Evolutionary conservation across 2,113 vertebrate species (phyloP), one percentile per base, ranked within the genome.

Genomic region (Clarias batrachus): DNA sequence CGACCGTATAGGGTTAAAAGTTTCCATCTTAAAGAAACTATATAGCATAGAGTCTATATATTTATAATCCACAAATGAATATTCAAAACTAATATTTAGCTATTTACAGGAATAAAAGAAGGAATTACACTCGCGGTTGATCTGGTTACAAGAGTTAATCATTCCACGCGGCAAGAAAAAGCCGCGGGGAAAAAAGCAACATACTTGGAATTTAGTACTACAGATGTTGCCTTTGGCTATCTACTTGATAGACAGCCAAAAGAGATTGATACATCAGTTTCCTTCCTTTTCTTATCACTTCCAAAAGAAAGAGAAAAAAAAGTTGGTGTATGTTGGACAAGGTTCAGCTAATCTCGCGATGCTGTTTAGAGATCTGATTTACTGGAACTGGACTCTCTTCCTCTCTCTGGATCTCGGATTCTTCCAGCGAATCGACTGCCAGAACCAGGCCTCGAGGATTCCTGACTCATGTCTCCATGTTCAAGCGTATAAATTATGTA

Each of bases 351-450:
- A 81, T 86, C 33, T 73, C 65, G 56, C 37, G 65, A 81, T 52
- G 66, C 66, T 80, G n/a, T 81, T 82, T 81, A 85, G 66, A 81
- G 79, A 73, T 82, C 66, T 76, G 81, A 76, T 83, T 83, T 76
- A 77, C 48, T 82, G 81, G 81, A 83, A 76, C 81, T 87, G 66
- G 78, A 85, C 73, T 62, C 70, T 73, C 76, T 78, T 54, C 63
- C 25, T 87, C 41, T 82, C 71, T 84, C 65, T 71, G 76, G 82
- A 57, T 88, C 63, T 88, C 57, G 9, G 27, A 62, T 65, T 60
- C 70, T 77, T 77, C 80, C 62, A 63, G 68, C 13, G 17, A 30
- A 33, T 19, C 27, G 68, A 65, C 83, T 85, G 87, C 87, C 84
- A 82, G 65, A 70, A 21, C 21, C 66, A 6, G 25, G 70, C 83